Conservation (phyloP, 2,888 invertebrate genomes). For the Leptopilina drosophilae region DNA sequence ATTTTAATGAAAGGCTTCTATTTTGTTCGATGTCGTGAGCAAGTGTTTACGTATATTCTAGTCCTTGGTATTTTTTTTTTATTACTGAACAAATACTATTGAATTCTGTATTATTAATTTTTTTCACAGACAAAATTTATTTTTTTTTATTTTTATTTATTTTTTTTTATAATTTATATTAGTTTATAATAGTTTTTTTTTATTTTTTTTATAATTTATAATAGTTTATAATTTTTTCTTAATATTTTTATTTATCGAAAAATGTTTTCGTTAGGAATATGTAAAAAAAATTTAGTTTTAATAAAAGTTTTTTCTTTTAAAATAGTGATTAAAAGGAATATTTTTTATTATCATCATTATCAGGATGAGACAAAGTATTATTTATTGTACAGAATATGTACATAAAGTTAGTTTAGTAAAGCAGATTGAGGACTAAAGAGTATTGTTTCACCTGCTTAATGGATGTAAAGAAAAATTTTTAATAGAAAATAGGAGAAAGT, state of each 20-base stretch:
- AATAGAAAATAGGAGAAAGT: not conserved
- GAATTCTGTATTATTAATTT: too few species aligned
- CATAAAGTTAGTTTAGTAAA: constrained; percentile 20
- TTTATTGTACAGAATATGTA: constrained; percentile 31
- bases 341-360: not conserved
- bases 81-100: too few species aligned
- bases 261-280: too few species aligned
- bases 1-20: not conserved
- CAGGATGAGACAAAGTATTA: constrained; percentile 8
- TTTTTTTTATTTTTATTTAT: too few species aligned
- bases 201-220: too few species aligned
- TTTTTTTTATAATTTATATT: too few species aligned
- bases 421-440: constrained; percentile 13
- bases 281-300: too few species aligned
- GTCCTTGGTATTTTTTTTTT: not conserved
- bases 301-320: too few species aligned
- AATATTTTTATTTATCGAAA: too few species aligned
- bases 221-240: too few species aligned
- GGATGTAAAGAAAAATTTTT: constrained; percentile 14
- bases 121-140: too few species aligned
- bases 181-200: too few species aligned
- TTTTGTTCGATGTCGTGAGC: constrained; percentile 22
- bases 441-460: constrained; percentile 11
- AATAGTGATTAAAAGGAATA: not conserved
- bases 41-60: constrained; percentile 1